Conservation (phyloP, 2,888 invertebrate species). For the Anthrax anthrax region DNA sequence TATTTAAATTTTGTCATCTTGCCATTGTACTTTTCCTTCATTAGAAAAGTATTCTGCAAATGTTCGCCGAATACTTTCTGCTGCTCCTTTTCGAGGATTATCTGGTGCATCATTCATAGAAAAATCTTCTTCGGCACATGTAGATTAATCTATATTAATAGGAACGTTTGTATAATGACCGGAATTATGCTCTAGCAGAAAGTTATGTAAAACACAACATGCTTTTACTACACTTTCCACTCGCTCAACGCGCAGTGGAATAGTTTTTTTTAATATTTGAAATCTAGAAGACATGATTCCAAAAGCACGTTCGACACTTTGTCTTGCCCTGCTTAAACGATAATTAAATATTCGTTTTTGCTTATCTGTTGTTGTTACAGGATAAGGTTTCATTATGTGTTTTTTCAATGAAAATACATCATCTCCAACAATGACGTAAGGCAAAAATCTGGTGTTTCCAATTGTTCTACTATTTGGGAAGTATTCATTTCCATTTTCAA, state of each 20-base stretch:
- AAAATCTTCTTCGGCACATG: background rate
- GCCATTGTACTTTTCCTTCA: background rate
- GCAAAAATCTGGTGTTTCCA: background rate
- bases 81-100: background rate
- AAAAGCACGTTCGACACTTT: conserved; percentile 12
- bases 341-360: conserved; percentile 10
- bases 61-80: background rate
- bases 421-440: background rate
- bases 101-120: background rate
- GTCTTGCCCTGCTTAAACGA: conserved; percentile 11
- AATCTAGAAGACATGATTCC: conserved; percentile 17
- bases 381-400: background rate
- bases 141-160: background rate
- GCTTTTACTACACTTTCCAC: conserved; percentile 8
- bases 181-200: background rate
- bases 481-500: background rate
- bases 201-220: conserved; percentile 16
- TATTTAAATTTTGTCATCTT: background rate
- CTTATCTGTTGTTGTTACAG: background rate
- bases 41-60: background rate
- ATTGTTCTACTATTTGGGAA: background rate
- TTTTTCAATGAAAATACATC: background rate
- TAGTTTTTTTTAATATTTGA: conserved; percentile 16
- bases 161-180: background rate
- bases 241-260: conserved; percentile 13